phyloP scores from a whole-genome alignment of 2,113 vertebrate genomes.

The Nycticorax nycticorax region DNA sequence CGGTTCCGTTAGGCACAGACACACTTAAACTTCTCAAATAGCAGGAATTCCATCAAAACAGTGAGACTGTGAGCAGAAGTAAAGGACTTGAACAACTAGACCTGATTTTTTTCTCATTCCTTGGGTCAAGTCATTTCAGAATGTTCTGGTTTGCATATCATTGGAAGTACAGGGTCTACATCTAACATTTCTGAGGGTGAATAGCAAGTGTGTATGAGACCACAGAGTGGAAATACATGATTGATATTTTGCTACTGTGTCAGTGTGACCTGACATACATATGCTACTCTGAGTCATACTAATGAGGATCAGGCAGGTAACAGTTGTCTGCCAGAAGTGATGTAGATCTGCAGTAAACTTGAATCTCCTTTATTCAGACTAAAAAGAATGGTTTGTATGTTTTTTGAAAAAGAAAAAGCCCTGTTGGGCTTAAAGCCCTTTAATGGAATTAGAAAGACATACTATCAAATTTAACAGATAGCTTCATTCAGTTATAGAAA shows the following conservation, averaged over 20 bases:
- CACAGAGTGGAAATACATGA: background rate
- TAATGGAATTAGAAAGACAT: background rate
- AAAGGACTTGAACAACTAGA: background rate
- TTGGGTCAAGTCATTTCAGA: background rate
- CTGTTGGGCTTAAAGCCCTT: background rate
- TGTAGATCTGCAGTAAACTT: background rate
- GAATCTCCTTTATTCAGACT: background rate
- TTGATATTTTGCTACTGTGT: background rate
- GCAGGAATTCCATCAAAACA: background rate
- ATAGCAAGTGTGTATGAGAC: background rate
- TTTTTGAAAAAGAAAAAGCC: background rate
- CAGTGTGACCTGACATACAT: background rate
- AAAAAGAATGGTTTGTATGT: background rate
- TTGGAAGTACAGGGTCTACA: background rate
- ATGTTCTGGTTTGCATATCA: background rate
- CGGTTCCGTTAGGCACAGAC: background rate
- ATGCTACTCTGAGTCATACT: background rate
- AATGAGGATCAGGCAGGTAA: background rate
- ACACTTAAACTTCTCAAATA: background rate
- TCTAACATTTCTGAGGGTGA: background rate
- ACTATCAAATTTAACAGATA: background rate
- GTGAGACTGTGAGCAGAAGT: background rate
- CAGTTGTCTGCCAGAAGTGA: background rate
- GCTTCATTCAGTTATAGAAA: background rate
- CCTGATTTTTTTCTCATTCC: background rate